Percentiles rank a stretch among this genome's conserved stretches.
These are phyloP conservation scores for Callocephalon fimbriatum DNA, from an alignment of 2,113 vertebrate species.

Conservation along the genomic window DNA sequence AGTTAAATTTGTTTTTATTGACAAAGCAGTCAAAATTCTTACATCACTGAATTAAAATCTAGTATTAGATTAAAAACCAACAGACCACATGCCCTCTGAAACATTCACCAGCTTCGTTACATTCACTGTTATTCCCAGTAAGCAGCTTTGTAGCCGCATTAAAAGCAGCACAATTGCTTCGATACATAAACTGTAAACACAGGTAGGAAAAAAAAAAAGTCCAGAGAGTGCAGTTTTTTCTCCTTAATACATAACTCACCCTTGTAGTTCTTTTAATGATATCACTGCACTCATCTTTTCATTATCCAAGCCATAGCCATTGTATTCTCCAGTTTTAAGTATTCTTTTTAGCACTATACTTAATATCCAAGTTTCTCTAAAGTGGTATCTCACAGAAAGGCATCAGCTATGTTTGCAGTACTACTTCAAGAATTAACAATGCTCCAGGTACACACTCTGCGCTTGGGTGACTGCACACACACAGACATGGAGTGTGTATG, in stretches of 20 bases:
- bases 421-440: neutral
- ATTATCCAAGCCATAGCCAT: neutral
- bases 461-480: neutral
- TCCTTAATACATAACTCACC: neutral
- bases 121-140: neutral
- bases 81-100: neutral
- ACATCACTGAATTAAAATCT: neutral
- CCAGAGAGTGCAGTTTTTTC: neutral
- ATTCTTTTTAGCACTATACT: neutral
- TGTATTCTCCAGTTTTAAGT: neutral
- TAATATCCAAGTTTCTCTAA: neutral
- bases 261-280: neutral
- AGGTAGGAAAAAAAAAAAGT: neutral
- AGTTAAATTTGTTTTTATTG: neutral
- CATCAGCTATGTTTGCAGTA: neutral
- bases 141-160: neutral
- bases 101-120: neutral
- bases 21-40: neutral
- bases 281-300: neutral
- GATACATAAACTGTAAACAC: neutral
- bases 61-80: neutral
- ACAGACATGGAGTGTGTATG: rapidly evolving
- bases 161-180: neutral
- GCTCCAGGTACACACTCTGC: neutral
- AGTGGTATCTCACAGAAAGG: neutral